phyloP scores from a whole-genome alignment of 2,797 vertebrate genomes.

The Novumbra hubbsi region DNA sequence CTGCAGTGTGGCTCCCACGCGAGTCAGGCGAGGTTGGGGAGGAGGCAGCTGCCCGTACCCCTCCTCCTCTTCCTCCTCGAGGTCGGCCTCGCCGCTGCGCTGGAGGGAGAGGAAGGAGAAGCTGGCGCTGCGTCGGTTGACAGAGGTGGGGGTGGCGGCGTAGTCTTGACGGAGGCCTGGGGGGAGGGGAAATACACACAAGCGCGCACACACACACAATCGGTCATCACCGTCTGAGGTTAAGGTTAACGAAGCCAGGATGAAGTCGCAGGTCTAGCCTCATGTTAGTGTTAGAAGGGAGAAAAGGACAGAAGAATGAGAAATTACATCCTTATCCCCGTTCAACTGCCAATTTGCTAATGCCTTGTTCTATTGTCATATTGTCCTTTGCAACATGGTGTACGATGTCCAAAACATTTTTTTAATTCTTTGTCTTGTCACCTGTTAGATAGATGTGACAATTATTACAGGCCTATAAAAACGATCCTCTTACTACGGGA shows the following conservation, averaged over 20 bases:
- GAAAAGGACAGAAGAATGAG: constrained; percentile 7
- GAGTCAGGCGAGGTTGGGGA: constrained; percentile 83
- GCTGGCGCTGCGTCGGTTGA: constrained; percentile 81
- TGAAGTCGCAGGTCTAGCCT: constrained; percentile 69
- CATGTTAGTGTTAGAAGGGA: constrained; percentile 55
- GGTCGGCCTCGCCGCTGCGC: constrained; percentile 76
- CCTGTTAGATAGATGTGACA: neutral
- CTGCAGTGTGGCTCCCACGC: constrained; percentile 74
- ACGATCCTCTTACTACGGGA: neutral
- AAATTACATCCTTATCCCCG: too few relatives aligned
- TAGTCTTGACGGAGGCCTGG: constrained; percentile 93
- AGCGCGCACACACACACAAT: constrained; percentile 28
- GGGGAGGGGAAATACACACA: constrained; percentile 43
- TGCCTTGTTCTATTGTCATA: too few relatives aligned
- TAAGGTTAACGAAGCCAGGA: constrained; percentile 70
- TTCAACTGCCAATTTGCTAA: too few relatives aligned
- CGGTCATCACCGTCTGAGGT: constrained; percentile 47
- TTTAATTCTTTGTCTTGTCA: neutral
- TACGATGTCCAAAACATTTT: too few relatives aligned
- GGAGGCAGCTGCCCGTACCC: constrained; percentile 86
- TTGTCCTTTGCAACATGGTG: too few relatives aligned
- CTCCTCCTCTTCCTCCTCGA: constrained; percentile 86
- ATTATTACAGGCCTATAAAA: neutral
- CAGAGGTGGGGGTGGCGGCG: constrained; percentile 80
- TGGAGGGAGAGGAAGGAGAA: constrained; percentile 74